Conservation (phyloP, 2,797 vertebrate genomes). For the Pteropus rufus region DNA sequence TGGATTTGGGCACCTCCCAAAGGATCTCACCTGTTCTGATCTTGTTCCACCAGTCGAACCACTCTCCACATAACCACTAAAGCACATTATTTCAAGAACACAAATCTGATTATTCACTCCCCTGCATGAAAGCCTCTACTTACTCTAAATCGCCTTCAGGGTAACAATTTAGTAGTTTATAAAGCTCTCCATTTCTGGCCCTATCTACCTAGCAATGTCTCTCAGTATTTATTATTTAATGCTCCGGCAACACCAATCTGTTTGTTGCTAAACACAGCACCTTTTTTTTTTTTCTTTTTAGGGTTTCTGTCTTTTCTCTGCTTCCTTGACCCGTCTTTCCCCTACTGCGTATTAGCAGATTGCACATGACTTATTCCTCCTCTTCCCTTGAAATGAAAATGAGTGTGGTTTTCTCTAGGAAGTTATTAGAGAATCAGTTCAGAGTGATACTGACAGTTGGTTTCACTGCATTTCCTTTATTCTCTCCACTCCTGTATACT, state of each 20-base stretch:
- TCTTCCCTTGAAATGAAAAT: background rate
- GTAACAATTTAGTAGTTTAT: background rate
- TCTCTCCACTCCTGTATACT: background rate
- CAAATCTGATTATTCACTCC: background rate
- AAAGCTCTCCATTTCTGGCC: background rate
- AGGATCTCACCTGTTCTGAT: background rate
- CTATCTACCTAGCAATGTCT: background rate
- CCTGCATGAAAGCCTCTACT: background rate
- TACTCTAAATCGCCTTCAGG: background rate
- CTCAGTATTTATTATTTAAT: background rate
- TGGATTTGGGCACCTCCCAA: background rate
- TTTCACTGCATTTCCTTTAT: background rate
- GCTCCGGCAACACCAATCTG: background rate
- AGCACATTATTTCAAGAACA: background rate
- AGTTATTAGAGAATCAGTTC: constrained; percentile 4
- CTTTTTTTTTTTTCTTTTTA: background rate
- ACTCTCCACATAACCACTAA: background rate
- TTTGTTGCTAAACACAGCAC: background rate
- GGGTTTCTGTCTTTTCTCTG: background rate
- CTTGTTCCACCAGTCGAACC: background rate
- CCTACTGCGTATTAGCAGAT: background rate
- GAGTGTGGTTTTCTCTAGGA: background rate
- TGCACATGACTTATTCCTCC: background rate
- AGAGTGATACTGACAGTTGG: background rate
- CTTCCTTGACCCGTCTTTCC: background rate